Percentiles rank a stretch among this genome's conserved stretches.
Evolutionary conservation across 2,113 vertebrate genomes (phyloP).

Genomic region (Chaetura pelagica): DNA sequence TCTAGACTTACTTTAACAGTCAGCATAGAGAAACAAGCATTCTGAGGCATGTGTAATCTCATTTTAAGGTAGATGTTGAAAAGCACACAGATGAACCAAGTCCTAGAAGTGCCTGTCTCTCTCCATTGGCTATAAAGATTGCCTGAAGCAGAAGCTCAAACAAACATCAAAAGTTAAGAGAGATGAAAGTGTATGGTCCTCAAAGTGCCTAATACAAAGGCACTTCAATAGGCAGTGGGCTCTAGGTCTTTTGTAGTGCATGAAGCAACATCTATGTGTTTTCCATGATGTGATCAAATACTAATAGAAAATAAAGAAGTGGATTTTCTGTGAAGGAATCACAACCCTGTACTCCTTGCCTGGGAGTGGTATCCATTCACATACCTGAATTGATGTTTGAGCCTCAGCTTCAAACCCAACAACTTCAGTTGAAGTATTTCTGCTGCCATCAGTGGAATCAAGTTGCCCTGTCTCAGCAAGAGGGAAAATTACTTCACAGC

Average conservation of each 20-base stretch:
- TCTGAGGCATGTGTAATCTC: constrained; percentile 22
- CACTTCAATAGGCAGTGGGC: not conserved
- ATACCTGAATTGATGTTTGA: not conserved
- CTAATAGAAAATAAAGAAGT: not conserved
- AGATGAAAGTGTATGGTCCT: constrained; percentile 48
- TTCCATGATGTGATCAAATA: constrained; percentile 25
- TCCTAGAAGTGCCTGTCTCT: constrained; percentile 29
- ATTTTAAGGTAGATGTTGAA: constrained; percentile 57
- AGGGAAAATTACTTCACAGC: not conserved
- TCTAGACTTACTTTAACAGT: constrained; percentile 53
- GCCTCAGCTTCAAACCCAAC: not conserved
- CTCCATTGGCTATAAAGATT: constrained; percentile 47
- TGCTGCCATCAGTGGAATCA: not conserved
- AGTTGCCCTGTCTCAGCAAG: not conserved
- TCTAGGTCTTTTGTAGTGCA: constrained; percentile 4
- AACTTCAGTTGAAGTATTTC: not conserved
- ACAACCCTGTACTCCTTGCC: not conserved
- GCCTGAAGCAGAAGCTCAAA: constrained; percentile 39
- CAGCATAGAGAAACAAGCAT: constrained; percentile 36
- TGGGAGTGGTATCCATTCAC: not conserved
- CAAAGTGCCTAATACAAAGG: constrained; percentile 22
- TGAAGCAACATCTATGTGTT: not conserved
- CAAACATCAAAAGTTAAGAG: constrained; percentile 54
- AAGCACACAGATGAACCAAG: constrained; percentile 13
- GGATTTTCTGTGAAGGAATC: not conserved